phyloP scores from a whole-genome alignment of 2,797 vertebrate genomes.

The Propithecus deckenii region DNA sequence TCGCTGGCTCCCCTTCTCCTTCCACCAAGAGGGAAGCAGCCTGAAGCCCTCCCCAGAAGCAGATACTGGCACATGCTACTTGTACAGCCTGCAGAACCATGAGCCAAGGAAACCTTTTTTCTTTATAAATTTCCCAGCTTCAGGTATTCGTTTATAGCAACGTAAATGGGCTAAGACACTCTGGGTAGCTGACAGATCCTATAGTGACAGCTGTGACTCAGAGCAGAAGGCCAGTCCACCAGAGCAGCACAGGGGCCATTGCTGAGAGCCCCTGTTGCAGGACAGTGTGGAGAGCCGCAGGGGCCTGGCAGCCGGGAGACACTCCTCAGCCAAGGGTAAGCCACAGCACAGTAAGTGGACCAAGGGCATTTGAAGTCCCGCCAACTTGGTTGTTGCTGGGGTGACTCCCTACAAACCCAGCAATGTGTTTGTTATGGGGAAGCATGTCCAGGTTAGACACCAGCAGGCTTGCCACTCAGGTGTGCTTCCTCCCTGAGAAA shows the following conservation, averaged over 20 bases:
- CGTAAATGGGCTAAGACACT: background rate
- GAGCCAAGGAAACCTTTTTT: background rate
- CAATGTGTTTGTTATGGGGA: background rate
- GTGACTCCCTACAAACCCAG: background rate
- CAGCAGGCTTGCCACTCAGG: background rate
- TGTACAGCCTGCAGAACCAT: background rate
- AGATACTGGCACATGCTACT: background rate
- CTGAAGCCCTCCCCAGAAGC: background rate
- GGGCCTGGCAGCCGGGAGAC: background rate
- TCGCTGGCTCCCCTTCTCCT: background rate
- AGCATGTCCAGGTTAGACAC: background rate
- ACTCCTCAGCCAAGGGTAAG: background rate
- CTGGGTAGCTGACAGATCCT: background rate
- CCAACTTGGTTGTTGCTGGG: background rate
- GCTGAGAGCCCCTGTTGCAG: background rate
- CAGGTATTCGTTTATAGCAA: background rate
- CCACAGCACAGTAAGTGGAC: background rate
- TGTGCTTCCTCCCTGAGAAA: background rate
- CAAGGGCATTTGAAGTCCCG: background rate
- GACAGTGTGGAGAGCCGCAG: rapidly evolving
- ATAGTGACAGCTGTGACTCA: background rate
- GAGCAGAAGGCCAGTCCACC: background rate
- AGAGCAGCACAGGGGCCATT: too few relatives aligned
- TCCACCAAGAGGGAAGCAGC: background rate
- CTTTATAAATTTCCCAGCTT: background rate